Percentiles rank a stretch among this genome's conserved stretches.
phyloP scores from a whole-genome alignment of 2,113 vertebrate genomes.

The Oophaga pumilio region DNA sequence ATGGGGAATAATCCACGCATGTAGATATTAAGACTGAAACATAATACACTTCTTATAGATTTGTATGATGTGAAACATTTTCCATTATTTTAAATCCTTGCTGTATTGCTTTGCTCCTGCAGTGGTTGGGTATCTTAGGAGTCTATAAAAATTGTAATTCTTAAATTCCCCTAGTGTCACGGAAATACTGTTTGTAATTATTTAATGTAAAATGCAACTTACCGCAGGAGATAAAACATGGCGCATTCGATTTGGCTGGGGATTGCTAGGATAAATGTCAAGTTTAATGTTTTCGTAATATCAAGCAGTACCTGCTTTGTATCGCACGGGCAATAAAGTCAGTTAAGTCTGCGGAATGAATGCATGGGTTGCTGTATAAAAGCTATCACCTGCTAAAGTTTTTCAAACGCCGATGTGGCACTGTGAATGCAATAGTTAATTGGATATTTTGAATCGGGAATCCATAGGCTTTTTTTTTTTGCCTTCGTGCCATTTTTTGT shows the following conservation, averaged over 20 bases:
- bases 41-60: conserved; percentile 82
- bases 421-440: conserved; percentile 54
- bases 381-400: conserved; percentile 53
- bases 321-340: conserved; percentile 54
- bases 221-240: conserved; percentile 55
- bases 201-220: conserved; percentile 59
- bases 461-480: conserved; percentile 43
- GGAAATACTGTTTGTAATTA: conserved; percentile 58
- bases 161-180: conserved; percentile 58
- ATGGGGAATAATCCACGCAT: conserved; percentile 79
- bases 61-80: conserved; percentile 86
- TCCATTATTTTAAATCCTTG: conserved; percentile 84
- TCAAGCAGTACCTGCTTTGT: conserved; percentile 43
- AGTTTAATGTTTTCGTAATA: conserved; percentile 57
- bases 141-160: conserved; percentile 60
- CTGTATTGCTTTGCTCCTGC: conserved; percentile 80
- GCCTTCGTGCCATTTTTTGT: conserved; percentile 45
- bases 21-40: conserved; percentile 87
- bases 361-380: conserved; percentile 38
- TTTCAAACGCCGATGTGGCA: conserved; percentile 37
- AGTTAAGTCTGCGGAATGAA: conserved; percentile 51
- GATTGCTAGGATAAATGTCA: conserved; percentile 58
- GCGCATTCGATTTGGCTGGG: conserved; percentile 52
- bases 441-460: conserved; percentile 54
- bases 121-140: conserved; percentile 45